Percentiles rank a stretch among this genome's conserved stretches.
Conservation (phyloP, 2,888 invertebrate genomes). For the Hanleya hanleyi region DNA sequence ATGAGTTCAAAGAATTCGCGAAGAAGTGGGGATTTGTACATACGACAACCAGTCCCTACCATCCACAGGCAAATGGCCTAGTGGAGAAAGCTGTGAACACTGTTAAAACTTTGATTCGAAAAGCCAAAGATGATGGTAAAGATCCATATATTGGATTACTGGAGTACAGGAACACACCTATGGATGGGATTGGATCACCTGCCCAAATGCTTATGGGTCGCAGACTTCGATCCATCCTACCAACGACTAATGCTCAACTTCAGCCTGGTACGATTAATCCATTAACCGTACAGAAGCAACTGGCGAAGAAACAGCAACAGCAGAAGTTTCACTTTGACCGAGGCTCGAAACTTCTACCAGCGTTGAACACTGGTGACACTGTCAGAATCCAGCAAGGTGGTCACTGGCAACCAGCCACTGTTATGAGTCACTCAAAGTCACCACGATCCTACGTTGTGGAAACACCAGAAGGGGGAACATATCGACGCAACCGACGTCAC, state of each 20-base stretch:
- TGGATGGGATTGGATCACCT: conserved; percentile 11
- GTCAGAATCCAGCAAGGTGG: background rate
- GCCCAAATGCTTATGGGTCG: conserved; percentile 18
- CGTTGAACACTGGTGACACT: background rate
- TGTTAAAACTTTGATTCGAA: conserved; percentile 12
- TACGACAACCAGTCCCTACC: conserved; percentile 19
- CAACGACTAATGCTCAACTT: background rate
- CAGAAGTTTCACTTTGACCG: conserved; percentile 5
- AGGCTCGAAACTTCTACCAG: background rate
- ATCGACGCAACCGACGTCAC: conserved; percentile 5
- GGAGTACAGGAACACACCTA: conserved; percentile 13
- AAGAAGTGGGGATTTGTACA: conserved; percentile 20
- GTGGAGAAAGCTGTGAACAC: conserved; percentile 17
- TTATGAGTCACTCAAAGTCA: background rate
- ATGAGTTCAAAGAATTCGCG: conserved; percentile 13
- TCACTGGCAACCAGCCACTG: background rate
- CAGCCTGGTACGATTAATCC: background rate
- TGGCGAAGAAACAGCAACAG: background rate
- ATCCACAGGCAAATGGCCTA: conserved; percentile 17
- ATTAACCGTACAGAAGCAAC: background rate
- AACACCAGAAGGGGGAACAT: too few species aligned
- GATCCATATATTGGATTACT: conserved; percentile 12
- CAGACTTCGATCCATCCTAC: conserved; percentile 2
- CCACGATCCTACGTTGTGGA: conserved; percentile 9
- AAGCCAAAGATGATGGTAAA: background rate